These are phyloP conservation scores for Cylas formicarius DNA, from an alignment of 1,140 invertebrate genomes.

Conservation along the genomic window DNA sequence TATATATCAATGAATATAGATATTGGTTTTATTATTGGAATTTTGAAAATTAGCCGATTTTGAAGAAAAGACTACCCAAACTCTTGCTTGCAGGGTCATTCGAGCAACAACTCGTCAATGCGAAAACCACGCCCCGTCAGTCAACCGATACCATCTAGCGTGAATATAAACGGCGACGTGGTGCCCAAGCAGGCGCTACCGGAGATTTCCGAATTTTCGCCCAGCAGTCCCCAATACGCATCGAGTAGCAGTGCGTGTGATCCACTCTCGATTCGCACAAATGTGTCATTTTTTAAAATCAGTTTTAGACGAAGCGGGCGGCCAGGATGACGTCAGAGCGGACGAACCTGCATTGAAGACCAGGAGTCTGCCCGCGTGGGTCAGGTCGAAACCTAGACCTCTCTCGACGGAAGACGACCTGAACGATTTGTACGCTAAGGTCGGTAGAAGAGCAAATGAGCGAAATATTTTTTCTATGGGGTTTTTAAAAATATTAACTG, in stretches of 20 bases:
- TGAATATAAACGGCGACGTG: conserved; percentile 31
- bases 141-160: conserved; percentile 37
- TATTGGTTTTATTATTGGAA: too few relatives aligned
- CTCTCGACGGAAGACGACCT: conserved; percentile 60
- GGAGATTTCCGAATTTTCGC: conserved; percentile 49
- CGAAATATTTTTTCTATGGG: too few relatives aligned
- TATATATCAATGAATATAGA: too few relatives aligned
- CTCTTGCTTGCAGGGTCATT: conserved; percentile 11
- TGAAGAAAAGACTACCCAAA: too few relatives aligned
- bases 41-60: too few relatives aligned
- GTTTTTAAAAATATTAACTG: too few relatives aligned
- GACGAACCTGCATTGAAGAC: conserved; percentile 53
- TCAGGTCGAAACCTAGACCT: conserved; percentile 54
- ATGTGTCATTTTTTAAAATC: conserved; percentile 10
- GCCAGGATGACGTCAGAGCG: conserved; percentile 32
- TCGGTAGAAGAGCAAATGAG: conserved; percentile 33
- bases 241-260: conserved; percentile 55
- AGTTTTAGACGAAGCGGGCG: conserved; percentile 54
- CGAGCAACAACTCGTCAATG: conserved; percentile 7
- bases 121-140: conserved; percentile 40
- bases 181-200: conserved; percentile 39
- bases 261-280: conserved; percentile 12
- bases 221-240: conserved; percentile 48
- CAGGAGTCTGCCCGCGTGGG: conserved; percentile 59
- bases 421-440: conserved; percentile 65